Percentiles rank a stretch among this genome's conserved stretches.
Evolutionary conservation across 2,113 vertebrate genomes (phyloP).

Genomic region (Numenius arquata): DNA sequence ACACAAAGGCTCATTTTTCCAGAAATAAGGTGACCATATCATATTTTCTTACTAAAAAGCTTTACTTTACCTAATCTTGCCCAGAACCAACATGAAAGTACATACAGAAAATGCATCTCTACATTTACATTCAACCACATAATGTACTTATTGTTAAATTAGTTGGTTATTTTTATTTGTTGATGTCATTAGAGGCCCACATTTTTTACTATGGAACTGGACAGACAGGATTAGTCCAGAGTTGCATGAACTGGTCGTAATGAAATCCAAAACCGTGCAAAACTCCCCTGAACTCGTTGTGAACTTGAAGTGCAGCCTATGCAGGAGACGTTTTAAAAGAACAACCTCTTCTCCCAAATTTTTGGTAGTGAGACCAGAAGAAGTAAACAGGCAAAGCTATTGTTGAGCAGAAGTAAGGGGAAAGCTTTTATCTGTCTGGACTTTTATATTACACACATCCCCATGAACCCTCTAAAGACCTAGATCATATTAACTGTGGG

Average conservation of each 20-base stretch:
- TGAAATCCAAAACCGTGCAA: slow-evolving; percentile 52
- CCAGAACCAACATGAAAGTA: neutral
- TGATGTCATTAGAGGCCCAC: slow-evolving; percentile 27
- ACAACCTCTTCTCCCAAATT: neutral
- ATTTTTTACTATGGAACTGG: slow-evolving; percentile 49
- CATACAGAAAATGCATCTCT: neutral
- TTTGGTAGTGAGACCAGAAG: neutral
- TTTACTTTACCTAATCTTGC: neutral
- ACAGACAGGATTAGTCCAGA: slow-evolving; percentile 45
- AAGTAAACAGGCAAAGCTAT: neutral
- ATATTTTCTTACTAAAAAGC: slow-evolving; percentile 1
- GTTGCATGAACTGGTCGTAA: slow-evolving; percentile 9
- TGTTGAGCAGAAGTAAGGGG: neutral
- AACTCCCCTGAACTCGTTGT: slow-evolving; percentile 26
- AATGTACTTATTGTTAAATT: slow-evolving; percentile 19
- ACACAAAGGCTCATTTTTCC: neutral
- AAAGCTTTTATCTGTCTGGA: slow-evolving; percentile 59
- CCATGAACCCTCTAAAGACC: slow-evolving; percentile 32
- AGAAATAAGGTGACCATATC: neutral
- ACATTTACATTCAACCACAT: neutral
- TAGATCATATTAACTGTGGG: slow-evolving; percentile 63
- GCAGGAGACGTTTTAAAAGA: neutral
- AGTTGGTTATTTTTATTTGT: slow-evolving; percentile 31
- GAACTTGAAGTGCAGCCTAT: slow-evolving; percentile 4
- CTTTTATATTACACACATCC: slow-evolving; percentile 38